Evolutionary conservation across 2,888 invertebrate species (phyloP).

Genomic region (Drosophila limbata): DNA sequence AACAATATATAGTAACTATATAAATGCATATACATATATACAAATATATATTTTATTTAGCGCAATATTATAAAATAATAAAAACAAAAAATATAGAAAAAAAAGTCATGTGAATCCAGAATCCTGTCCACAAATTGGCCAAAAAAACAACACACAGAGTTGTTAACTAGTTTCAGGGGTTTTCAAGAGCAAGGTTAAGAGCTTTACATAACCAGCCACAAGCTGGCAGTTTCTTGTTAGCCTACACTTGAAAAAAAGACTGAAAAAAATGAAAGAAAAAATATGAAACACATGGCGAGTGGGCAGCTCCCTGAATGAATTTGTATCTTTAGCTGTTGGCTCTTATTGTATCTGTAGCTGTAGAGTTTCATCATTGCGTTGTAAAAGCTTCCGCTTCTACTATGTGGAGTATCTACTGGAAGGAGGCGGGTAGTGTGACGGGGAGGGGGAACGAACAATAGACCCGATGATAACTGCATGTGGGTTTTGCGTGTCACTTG

Average conservation of each 20-base stretch:
- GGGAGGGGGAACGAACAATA: conserved; percentile 27
- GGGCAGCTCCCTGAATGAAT: conserved; percentile 64
- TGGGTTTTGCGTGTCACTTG: conserved; percentile 60
- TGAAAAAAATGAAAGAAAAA: conserved; percentile 23
- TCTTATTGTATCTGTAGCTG: conserved; percentile 22
- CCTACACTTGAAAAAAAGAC: conserved; percentile 59
- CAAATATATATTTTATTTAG: conserved; percentile 66
- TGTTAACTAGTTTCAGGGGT: conserved; percentile 35
- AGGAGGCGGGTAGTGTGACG: neutral
- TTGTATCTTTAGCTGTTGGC: conserved; percentile 30
- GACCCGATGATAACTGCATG: conserved; percentile 54
- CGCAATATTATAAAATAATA: conserved; percentile 72
- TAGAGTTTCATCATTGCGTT: conserved; percentile 48
- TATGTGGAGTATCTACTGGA: conserved; percentile 18
- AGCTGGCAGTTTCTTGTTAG: conserved; percentile 53
- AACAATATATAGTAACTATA: conserved; percentile 47
- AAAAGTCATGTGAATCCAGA: conserved; percentile 14
- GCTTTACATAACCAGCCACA: conserved; percentile 46
- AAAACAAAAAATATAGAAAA: conserved; percentile 39
- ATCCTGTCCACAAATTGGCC: conserved; percentile 9
- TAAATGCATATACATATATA: conserved; percentile 38
- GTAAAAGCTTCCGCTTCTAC: conserved; percentile 76
- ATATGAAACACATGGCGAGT: conserved; percentile 45
- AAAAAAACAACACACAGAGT: neutral
- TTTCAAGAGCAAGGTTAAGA: conserved; percentile 78